Percentiles rank a stretch among this genome's conserved stretches.
Evolutionary conservation across 2,113 vertebrate genomes (phyloP).

Genomic region (Rhipidura dahli): DNA sequence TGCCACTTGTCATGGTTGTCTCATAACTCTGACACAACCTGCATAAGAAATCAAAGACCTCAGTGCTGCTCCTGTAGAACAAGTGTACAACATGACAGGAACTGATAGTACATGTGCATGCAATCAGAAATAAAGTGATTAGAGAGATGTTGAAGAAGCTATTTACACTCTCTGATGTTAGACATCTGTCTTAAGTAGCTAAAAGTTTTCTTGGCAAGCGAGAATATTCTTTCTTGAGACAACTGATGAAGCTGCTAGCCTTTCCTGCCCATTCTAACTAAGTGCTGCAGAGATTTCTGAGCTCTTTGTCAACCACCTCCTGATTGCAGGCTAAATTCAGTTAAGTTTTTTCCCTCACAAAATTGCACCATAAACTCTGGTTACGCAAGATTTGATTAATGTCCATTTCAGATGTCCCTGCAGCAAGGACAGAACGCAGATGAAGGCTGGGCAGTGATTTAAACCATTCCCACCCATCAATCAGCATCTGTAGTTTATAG

Average conservation of each 20-base stretch:
- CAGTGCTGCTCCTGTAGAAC: background rate
- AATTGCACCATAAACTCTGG: background rate
- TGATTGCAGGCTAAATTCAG: background rate
- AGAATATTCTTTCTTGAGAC: background rate
- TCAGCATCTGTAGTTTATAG: background rate
- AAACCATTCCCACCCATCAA: background rate
- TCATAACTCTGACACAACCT: background rate
- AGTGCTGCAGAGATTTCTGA: background rate
- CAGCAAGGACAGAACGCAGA: background rate
- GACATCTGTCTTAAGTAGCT: background rate
- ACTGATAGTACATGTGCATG: background rate
- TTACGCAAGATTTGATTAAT: background rate
- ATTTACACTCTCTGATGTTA: background rate
- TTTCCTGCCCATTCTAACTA: background rate
- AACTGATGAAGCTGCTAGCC: background rate
- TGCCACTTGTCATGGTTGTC: background rate
- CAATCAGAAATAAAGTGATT: background rate
- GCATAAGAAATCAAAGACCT: background rate
- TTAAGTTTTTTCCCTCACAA: background rate
- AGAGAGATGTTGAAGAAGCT: background rate
- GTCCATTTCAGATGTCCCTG: background rate
- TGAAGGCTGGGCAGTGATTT: background rate
- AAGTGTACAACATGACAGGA: background rate
- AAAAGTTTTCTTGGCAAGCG: background rate
- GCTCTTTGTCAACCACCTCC: background rate